Base-by-base conservation (phyloP, 2,113 vertebrate species). In the Heterotilapia buettikoferi region DNA sequence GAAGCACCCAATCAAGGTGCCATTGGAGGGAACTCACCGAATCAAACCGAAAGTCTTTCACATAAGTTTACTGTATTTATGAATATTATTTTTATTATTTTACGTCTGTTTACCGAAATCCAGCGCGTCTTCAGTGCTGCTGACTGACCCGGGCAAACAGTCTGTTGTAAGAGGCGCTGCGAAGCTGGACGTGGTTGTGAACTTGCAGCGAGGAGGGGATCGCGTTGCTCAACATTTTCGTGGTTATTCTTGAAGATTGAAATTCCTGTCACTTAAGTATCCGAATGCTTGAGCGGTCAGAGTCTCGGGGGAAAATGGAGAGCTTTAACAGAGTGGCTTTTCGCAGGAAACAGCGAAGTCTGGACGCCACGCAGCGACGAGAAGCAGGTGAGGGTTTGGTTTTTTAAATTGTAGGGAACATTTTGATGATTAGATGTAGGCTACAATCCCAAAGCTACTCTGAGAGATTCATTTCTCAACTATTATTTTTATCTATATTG, bases 321-420 rank as follows among this genome's bases (percentile, higher is more conserved):
- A 80, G 93, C 78, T 95, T 96, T n/a, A 92, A 29, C 71, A 90
- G 95, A 43, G 94, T 94, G 12, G 95, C 96, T 18, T 89, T 96
- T 57, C 92, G 96, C 7, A 93, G 88, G 85, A 96, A 95, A 68
- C 85, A 78, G 4, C 43, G 1, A 1, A 90, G 83, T 84, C 11
- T 92, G 84, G 93, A 94, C 6, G 5, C 4, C 3, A 8, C 0
- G 45, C 54, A 84, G 7, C 12, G 12, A 12, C 47, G 86, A 3
- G 88, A 89, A 14, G 9, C 63, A 91, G 94, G 94, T 95, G 84
- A 83, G 93, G 31, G 26, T 50, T 76, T 12, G 7, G 2, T 29
- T 47, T 36, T 73, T 76, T 3, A 1, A 63, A 76, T 4, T 63
- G 54, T 71, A 5, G 24, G 12, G 9, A 12, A 36, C 21, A 3